Evolutionary conservation across 2,113 vertebrate genomes (phyloP).

Genomic region (Noturus placidus): DNA sequence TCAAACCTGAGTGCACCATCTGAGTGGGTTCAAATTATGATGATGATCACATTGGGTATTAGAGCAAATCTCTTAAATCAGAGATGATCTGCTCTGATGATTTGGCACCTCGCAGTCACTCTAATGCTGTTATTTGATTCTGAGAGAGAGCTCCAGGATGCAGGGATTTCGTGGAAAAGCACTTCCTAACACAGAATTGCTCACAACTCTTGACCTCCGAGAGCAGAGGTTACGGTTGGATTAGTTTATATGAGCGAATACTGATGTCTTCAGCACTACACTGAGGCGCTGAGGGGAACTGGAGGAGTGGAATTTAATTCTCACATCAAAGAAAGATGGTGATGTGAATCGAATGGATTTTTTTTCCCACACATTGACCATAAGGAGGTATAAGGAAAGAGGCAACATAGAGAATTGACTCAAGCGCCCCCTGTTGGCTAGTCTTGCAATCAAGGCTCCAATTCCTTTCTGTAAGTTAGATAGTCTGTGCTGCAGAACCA

Average conservation of each 20-base stretch:
- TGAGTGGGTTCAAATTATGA: conserved; percentile 9
- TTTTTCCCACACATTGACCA: neutral
- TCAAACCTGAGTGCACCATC: neutral
- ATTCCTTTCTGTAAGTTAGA: neutral
- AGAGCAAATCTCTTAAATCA: neutral
- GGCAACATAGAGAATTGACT: neutral
- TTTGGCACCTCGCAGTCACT: neutral
- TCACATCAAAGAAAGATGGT: neutral
- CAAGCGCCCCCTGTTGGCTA: neutral
- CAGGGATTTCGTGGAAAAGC: neutral
- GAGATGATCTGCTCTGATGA: conserved; percentile 11
- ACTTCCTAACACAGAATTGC: neutral
- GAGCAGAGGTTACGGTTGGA: neutral
- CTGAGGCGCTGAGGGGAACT: neutral
- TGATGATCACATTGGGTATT: neutral
- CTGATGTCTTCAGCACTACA: neutral
- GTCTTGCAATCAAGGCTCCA: neutral
- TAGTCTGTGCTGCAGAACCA: neutral
- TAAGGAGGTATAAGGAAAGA: neutral
- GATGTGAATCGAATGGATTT: conserved; percentile 20
- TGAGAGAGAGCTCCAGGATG: neutral
- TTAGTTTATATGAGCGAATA: conserved; percentile 5
- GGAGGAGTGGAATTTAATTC: conserved; percentile 34
- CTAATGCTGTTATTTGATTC: neutral
- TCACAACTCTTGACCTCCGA: neutral